Evolutionary conservation across 2,888 invertebrate genomes (phyloP).

Genomic region (Luperina testacea): DNA sequence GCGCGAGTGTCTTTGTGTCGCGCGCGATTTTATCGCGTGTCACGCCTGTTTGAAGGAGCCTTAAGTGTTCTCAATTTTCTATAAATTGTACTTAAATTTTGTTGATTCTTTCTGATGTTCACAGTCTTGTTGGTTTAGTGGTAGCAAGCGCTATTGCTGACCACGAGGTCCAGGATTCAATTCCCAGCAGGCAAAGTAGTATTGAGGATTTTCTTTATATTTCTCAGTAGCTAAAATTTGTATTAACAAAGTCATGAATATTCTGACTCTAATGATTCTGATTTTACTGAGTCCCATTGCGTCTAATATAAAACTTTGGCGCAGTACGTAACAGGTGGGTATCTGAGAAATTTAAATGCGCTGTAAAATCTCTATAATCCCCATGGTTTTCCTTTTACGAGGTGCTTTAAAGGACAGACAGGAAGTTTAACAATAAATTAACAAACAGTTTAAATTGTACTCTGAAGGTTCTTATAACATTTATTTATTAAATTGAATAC

Average conservation of each 20-base stretch:
- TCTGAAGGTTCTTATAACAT: background rate
- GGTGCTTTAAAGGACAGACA: background rate
- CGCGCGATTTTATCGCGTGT: too few relatives aligned
- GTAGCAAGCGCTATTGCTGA: background rate
- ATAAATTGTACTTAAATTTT: background rate
- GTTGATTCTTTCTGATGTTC: background rate
- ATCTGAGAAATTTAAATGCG: slow-evolving; percentile 6
- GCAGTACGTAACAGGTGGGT: background rate
- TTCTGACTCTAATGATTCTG: background rate
- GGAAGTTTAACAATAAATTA: background rate
- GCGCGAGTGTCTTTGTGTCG: too few relatives aligned
- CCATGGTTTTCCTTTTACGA: slow-evolving; percentile 5
- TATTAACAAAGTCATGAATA: too few relatives aligned
- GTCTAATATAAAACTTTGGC: slow-evolving; percentile 1
- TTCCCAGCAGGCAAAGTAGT: background rate
- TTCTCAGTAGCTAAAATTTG: too few relatives aligned
- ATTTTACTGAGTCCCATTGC: background rate
- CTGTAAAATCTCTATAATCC: slow-evolving; percentile 6
- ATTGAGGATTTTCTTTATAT: background rate
- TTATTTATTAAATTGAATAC: background rate
- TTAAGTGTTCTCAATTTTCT: too few relatives aligned
- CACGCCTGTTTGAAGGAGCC: too few relatives aligned
- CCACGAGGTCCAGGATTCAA: too few relatives aligned
- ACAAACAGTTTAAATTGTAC: background rate
- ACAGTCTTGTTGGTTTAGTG: background rate